phyloP scores from a whole-genome alignment of 1,140 invertebrate species.

The Drosophila mayri region DNA sequence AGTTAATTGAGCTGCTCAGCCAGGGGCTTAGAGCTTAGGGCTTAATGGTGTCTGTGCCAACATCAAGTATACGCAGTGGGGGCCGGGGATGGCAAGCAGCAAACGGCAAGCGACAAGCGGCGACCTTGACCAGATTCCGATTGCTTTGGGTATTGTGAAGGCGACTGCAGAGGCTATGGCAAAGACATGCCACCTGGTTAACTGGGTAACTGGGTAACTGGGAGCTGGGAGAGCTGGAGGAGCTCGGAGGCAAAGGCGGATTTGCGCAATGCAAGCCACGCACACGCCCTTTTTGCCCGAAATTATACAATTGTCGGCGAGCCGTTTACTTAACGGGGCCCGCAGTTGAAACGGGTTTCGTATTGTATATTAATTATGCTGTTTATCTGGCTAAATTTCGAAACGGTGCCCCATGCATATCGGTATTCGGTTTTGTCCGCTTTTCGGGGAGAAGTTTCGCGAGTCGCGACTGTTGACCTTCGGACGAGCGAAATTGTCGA shows the following conservation, averaged over 20 bases:
- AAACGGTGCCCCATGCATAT: constrained; percentile 44
- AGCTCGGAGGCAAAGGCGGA: constrained; percentile 19
- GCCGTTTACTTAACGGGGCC: constrained; percentile 48
- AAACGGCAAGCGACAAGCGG: not conserved
- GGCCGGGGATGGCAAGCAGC: not conserved
- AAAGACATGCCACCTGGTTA: constrained; percentile 4
- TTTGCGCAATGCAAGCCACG: constrained; percentile 69
- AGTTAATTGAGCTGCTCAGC: constrained; percentile 24
- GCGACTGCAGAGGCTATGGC: constrained; percentile 20
- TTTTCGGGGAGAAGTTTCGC: constrained; percentile 58
- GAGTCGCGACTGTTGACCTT: constrained; percentile 66
- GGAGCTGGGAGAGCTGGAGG: not conserved
- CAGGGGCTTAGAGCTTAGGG: constrained; percentile 30
- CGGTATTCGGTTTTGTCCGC: not conserved
- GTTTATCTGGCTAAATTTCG: constrained; percentile 71
- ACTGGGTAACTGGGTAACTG: not conserved
- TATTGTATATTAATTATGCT: constrained; percentile 71
- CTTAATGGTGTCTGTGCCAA: constrained; percentile 27
- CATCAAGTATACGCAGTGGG: constrained; percentile 57
- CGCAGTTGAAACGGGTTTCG: constrained; percentile 67
- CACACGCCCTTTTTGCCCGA: constrained; percentile 63
- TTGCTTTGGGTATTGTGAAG: constrained; percentile 23
- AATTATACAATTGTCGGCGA: constrained; percentile 70
- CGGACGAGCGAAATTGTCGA: constrained; percentile 61
- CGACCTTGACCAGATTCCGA: constrained; percentile 73